Conservation (phyloP, 2,888 invertebrate species). For the Rhagium mordax region DNA sequence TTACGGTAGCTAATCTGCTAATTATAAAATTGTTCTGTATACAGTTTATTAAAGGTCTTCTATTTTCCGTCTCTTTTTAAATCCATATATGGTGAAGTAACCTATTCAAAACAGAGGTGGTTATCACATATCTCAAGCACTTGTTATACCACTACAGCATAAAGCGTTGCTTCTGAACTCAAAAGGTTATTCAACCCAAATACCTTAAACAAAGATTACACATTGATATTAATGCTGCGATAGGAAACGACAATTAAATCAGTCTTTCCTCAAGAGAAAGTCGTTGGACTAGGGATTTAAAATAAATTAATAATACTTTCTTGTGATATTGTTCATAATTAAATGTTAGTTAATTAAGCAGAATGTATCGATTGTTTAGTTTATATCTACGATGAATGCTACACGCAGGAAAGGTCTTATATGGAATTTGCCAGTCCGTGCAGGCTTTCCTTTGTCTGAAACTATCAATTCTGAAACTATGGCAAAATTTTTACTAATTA, state of each 20-base stretch:
- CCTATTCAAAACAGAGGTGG: background rate
- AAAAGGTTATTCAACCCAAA: constrained; percentile 44
- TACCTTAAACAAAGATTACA: background rate
- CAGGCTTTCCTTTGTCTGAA: too few species aligned
- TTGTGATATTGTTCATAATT: background rate
- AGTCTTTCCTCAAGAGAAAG: constrained; percentile 1
- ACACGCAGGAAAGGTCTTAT: too few species aligned
- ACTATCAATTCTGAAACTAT: too few species aligned
- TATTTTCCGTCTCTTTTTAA: background rate
- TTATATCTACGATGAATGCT: too few species aligned
- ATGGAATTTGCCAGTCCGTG: too few species aligned
- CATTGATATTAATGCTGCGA: background rate
- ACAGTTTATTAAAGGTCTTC: background rate
- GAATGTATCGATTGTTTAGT: too few species aligned
- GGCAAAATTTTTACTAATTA: too few species aligned
- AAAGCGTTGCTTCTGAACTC: constrained; percentile 14
- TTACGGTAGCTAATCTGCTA: background rate
- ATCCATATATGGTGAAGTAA: background rate
- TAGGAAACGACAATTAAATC: constrained; percentile 19
- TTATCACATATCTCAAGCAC: background rate
- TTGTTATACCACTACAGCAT: background rate
- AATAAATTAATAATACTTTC: background rate
- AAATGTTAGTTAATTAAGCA: too few species aligned
- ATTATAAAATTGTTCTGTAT: background rate
- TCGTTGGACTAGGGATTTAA: background rate